A percentile compares a stretch with the other conserved stretches of the same genome.
Evolutionary conservation across 1,140 invertebrate species (phyloP).

Genomic region (Zaprionus lachaisei): DNA sequence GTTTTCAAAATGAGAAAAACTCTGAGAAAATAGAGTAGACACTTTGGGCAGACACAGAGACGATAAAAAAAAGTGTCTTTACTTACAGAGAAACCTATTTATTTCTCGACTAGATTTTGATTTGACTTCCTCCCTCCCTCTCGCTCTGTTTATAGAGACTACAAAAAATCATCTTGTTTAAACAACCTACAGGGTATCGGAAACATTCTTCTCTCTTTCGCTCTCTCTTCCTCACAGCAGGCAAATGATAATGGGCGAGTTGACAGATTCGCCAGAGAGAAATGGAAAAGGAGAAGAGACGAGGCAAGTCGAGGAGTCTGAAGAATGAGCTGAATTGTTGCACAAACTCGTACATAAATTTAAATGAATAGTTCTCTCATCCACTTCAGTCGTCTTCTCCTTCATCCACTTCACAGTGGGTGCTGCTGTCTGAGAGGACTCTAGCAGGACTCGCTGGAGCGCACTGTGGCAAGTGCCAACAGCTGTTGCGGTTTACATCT

Average conservation of each 20-base stretch:
- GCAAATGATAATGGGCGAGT: not conserved
- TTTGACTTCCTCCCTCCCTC: no score
- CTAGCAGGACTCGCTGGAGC: conserved; percentile 4
- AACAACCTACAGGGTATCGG: not conserved
- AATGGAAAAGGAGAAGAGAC: not conserved
- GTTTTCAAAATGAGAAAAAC: no score
- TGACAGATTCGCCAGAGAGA: conserved; percentile 21
- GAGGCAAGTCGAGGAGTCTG: not conserved
- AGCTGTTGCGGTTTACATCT: conserved; percentile 39
- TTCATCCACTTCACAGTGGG: not conserved
- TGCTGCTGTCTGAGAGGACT: conserved; percentile 1
- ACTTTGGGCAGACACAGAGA: no score
- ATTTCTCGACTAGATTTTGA: no score
- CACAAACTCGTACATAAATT: conserved; percentile 18
- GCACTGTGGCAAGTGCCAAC: conserved; percentile 24
- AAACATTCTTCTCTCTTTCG: not conserved
- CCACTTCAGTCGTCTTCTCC: not conserved
- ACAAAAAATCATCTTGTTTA: no score
- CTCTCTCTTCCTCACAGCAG: not conserved
- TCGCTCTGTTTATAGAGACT: no score
- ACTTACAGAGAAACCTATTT: no score
- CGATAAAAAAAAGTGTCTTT: no score
- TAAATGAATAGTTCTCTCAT: conserved; percentile 21
- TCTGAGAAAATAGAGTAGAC: no score
- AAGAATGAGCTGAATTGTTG: conserved; percentile 16